A percentile compares a stretch with the other conserved stretches of the same genome.
These are phyloP conservation scores for Telmatochromis sp. DNA, from an alignment of 2,113 vertebrate species.

Conservation along the genomic window DNA sequence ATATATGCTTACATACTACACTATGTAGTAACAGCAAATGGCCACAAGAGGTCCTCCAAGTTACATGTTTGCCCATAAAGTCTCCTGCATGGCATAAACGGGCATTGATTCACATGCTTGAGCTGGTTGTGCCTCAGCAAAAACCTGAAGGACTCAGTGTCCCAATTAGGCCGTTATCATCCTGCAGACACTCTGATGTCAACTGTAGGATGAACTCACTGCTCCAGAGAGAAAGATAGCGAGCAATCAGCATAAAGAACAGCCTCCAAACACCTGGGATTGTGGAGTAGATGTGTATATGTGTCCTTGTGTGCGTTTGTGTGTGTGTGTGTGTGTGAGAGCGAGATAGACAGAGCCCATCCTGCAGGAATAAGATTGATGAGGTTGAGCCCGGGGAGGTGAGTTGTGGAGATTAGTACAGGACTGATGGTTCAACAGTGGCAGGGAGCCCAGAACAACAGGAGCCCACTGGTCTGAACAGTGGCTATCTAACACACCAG, in stretches of 20 bases:
- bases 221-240: constrained; percentile 18
- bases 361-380: constrained; percentile 58
- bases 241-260: constrained; percentile 24
- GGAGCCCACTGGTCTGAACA: constrained; percentile 34
- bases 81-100: neutral
- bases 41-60: constrained; percentile 52
- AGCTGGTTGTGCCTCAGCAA: neutral
- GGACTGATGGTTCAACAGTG: constrained; percentile 62
- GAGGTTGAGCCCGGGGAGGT: constrained; percentile 47
- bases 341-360: constrained; percentile 10
- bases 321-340: neutral
- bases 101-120: neutral
- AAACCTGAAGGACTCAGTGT: constrained; percentile 15
- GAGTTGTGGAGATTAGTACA: constrained; percentile 62
- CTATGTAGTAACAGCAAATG: neutral
- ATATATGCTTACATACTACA: neutral
- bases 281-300: neutral
- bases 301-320: neutral
- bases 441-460: constrained; percentile 58
- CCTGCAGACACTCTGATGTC: neutral
- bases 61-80: neutral
- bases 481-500: constrained; percentile 46
- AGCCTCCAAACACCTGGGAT: constrained; percentile 35
- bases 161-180: constrained; percentile 14
- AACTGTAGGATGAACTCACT: neutral